Conservation (phyloP, 2,888 invertebrate genomes). For the Copidosoma aretas region DNA sequence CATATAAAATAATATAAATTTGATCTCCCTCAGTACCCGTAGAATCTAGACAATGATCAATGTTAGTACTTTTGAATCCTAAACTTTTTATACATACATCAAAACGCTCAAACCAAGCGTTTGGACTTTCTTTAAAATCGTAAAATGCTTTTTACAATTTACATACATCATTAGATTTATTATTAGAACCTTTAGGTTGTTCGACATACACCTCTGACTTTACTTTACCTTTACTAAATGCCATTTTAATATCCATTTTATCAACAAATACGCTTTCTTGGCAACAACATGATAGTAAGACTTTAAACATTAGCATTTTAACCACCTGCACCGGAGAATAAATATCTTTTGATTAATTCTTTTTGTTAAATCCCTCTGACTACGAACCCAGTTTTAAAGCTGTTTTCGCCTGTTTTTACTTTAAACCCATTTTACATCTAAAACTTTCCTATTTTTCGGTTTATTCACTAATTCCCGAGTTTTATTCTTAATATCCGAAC, state of each 20-base stretch:
- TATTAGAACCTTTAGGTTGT: no score
- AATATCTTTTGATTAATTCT: not conserved
- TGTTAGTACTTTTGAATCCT: not conserved
- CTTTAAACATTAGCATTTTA: not conserved
- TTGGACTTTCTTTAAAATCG: not conserved
- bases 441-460: not conserved
- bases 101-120: not conserved
- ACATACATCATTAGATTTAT: not conserved
- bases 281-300: not conserved
- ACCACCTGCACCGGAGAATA: not conserved
- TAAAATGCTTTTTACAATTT: not conserved
- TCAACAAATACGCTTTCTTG: not conserved
- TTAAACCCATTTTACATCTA: conserved; percentile 6
- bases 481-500: conserved; percentile 1
- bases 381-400: not conserved
- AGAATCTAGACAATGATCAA: not conserved
- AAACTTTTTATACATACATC: not conserved
- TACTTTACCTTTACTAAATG: not conserved
- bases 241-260: not conserved
- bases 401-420: not conserved
- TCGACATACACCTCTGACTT: not conserved
- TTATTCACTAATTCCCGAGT: not conserved
- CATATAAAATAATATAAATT: not conserved
- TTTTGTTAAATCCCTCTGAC: not conserved
- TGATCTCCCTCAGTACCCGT: not conserved